A percentile compares a stretch with the other conserved stretches of the same genome.
phyloP scores from a whole-genome alignment of 2,888 invertebrate genomes.

The Drymonia ruficornis region DNA sequence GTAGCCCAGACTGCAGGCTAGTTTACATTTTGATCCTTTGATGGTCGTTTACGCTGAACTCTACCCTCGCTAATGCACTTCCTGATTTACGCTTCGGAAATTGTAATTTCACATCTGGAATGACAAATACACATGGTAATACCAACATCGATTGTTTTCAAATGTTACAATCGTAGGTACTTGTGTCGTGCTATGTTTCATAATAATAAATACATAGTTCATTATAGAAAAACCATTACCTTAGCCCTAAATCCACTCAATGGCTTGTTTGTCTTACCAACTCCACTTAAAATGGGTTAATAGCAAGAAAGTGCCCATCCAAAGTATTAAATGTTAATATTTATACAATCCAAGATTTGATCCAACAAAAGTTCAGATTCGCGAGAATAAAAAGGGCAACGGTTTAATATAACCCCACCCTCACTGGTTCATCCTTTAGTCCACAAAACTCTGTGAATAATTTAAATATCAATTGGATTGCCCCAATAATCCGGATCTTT shows the following conservation, averaged over 20 bases:
- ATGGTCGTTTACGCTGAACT: constrained; percentile 27
- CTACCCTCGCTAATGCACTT: constrained; percentile 21
- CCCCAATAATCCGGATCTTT: constrained; percentile 36
- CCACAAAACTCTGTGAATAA: constrained; percentile 48
- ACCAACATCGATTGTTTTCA: too few species aligned
- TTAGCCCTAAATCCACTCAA: too few species aligned
- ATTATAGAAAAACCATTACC: too few species aligned
- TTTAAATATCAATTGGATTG: constrained; percentile 53
- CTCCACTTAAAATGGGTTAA: constrained; percentile 2
- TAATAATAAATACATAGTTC: too few species aligned
- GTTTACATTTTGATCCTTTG: constrained; percentile 33
- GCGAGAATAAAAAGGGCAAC: constrained; percentile 24
- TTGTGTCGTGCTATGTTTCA: too few species aligned
- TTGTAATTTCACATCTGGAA: background rate
- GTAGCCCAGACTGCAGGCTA: constrained; percentile 28
- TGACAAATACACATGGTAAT: too few species aligned
- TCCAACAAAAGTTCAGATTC: constrained; percentile 27
- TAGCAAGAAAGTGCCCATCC: constrained; percentile 6
- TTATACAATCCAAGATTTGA: constrained; percentile 19
- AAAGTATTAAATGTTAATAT: constrained; percentile 19
- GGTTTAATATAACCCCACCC: constrained; percentile 32
- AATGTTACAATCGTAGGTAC: too few species aligned
- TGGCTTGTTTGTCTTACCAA: background rate
- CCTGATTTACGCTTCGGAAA: background rate
- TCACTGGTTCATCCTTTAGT: constrained; percentile 38